These are phyloP conservation scores for Eupleurogrammus muticus DNA, from an alignment of 2,797 vertebrate species.

Conservation along the genomic window DNA sequence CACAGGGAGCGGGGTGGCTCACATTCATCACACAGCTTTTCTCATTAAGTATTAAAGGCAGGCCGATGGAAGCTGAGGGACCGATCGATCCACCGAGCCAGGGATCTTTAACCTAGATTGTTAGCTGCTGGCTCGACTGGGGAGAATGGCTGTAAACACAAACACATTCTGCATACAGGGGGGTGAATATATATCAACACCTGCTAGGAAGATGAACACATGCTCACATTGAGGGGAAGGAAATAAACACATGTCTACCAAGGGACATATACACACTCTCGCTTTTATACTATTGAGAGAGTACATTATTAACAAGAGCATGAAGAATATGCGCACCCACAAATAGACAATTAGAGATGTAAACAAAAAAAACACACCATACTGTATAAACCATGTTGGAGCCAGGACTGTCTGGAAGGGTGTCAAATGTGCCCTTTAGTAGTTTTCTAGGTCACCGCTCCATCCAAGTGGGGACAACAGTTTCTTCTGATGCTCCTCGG, in stretches of 20 bases:
- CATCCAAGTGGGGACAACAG: not conserved
- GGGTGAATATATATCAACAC: not conserved
- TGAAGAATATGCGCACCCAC: not conserved
- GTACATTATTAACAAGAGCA: not conserved
- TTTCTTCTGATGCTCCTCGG: too few species aligned
- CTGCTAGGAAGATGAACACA: not conserved
- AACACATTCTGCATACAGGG: slow-evolving; percentile 13
- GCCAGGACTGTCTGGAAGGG: not conserved
- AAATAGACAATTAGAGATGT: too few species aligned
- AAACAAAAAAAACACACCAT: not conserved
- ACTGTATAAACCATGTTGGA: too few species aligned
- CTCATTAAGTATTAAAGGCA: slow-evolving; percentile 83
- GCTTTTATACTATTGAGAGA: not conserved
- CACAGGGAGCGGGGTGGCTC: slow-evolving; percentile 68
- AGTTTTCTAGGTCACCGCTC: not conserved
- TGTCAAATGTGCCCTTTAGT: not conserved
- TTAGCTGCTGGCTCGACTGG: slow-evolving; percentile 59
- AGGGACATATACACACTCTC: not conserved
- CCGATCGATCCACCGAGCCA: slow-evolving; percentile 68
- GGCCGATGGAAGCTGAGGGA: slow-evolving; percentile 65
- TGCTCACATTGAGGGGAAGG: not conserved
- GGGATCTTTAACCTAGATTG: slow-evolving; percentile 79
- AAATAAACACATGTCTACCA: not conserved
- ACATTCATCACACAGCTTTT: slow-evolving; percentile 78
- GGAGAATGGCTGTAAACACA: slow-evolving; percentile 32